Conservation (phyloP, 2,888 invertebrate genomes). For the Endomychus coccineus region DNA sequence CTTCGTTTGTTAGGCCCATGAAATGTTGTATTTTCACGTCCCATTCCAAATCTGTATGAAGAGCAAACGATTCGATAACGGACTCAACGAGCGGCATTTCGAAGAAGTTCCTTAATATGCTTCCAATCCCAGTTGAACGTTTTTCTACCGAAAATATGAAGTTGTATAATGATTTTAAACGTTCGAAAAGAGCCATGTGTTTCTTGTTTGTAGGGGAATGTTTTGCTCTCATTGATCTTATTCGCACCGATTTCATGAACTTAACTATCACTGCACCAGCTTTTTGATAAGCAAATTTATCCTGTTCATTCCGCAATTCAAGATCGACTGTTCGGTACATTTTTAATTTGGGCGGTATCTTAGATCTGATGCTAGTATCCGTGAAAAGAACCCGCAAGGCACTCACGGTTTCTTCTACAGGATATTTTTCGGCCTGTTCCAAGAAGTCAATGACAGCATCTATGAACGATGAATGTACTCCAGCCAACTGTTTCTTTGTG, state of each 20-base stretch:
- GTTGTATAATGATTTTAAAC: slow-evolving; percentile 28
- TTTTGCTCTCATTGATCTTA: slow-evolving; percentile 24
- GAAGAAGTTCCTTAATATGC: slow-evolving; percentile 29
- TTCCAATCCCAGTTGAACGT: slow-evolving; percentile 20
- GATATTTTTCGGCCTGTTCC: background rate
- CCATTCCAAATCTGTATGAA: slow-evolving; percentile 27
- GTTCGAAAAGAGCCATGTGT: slow-evolving; percentile 26
- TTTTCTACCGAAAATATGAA: slow-evolving; percentile 28
- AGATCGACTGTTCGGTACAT: too few relatives aligned
- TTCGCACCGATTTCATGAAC: too few relatives aligned
- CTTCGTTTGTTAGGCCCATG: slow-evolving; percentile 13
- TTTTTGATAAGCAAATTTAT: too few relatives aligned
- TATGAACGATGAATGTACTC: slow-evolving; percentile 13
- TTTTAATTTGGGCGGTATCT: too few relatives aligned
- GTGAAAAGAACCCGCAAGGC: slow-evolving; percentile 5
- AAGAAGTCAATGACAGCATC: slow-evolving; percentile 1
- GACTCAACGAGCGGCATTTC: slow-evolving; percentile 16
- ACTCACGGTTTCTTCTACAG: slow-evolving; percentile 5
- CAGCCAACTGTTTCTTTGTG: slow-evolving; percentile 19
- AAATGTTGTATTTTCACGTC: slow-evolving; percentile 26
- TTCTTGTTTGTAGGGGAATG: slow-evolving; percentile 25
- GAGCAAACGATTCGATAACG: slow-evolving; percentile 23
- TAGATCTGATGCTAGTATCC: slow-evolving; percentile 1
- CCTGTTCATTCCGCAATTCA: too few relatives aligned
- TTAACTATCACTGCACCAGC: too few relatives aligned